phyloP scores from a whole-genome alignment of 1,140 invertebrate species.

The Rhyacophila brunnea region DNA sequence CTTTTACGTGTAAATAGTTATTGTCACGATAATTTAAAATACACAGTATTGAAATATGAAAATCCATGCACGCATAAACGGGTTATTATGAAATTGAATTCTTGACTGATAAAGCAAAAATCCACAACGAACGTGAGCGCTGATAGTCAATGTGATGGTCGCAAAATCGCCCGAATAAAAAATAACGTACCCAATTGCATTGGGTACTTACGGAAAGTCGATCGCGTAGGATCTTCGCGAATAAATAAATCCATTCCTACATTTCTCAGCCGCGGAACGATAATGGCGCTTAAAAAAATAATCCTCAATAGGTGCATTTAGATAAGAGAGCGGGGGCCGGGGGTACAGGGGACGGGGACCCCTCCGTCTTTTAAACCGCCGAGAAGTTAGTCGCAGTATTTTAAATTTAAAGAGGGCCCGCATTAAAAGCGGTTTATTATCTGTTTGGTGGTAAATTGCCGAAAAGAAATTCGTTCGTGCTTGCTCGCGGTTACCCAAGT shows the following conservation, averaged over 20 bases:
- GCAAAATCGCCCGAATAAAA: too few species aligned
- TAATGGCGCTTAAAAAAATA: slow-evolving; percentile 34
- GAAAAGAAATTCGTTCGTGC: slow-evolving; percentile 48
- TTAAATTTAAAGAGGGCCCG: slow-evolving; percentile 38
- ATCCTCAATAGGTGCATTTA: slow-evolving; percentile 34
- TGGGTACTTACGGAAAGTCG: too few species aligned
- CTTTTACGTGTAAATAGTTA: too few species aligned
- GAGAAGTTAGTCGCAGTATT: slow-evolving; percentile 31
- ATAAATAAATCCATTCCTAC: neutral
- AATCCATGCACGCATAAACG: too few species aligned
- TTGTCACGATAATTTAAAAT: too few species aligned
- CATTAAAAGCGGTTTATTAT: slow-evolving; percentile 60
- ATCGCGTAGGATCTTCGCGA: neutral
- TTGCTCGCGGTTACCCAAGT: slow-evolving; percentile 25
- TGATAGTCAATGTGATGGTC: too few species aligned
- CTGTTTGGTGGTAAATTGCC: slow-evolving; percentile 56
- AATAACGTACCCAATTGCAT: too few species aligned
- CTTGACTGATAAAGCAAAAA: too few species aligned
- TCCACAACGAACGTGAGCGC: too few species aligned
- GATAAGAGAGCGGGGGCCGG: slow-evolving; percentile 24
- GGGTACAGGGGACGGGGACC: too few species aligned
- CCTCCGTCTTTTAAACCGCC: neutral
- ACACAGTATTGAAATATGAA: too few species aligned
- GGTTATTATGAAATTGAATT: too few species aligned
- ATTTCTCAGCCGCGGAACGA: slow-evolving; percentile 19